Base-by-base conservation (phyloP, 2,888 invertebrate genomes). In the Troides aeacus region DNA sequence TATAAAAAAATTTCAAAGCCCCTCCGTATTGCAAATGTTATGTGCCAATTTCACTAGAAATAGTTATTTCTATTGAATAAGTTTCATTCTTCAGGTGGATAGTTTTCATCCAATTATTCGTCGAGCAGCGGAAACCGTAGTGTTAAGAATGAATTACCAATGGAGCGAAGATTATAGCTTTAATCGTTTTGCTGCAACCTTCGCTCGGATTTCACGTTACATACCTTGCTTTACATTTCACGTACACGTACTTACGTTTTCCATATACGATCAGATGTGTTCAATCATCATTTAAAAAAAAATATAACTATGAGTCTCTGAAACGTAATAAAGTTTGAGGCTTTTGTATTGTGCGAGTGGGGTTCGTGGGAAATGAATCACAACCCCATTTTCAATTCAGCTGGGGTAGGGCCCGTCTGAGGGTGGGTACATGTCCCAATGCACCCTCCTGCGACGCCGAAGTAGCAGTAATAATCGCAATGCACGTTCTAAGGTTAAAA, bases 341-440 rank as follows among this genome's bases (percentile, higher is more conserved):
- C 83, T 82, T 86, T 83, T 80, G 86, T 84, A 79, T 79, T 75
- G 79, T 81, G 80, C 77, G 78, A 79, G 80, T 80, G 80, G 85
- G 83, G 87, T 86, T 85, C 86, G 88, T 90, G 90, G 87, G 91
- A 91, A 91, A 90, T 90, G 91, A 92, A 90, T 91, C 91, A 90
- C 90, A 87, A 91, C 90, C 92, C 92, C 86, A 89, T 88, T 89
- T 90, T 88, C 88, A 89, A 88, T 89, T 87, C 87, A 77, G 79
- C 81, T 78, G 86, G 90, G 89, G 86, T 82, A 84, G 79, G 79
- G 78, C 78, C 80, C 81, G 81, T 79, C 81, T 76, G 81, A 79
- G 82, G 84, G 82, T 81, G 83, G 82, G 83, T 78, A 80, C 80
- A 78, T 79, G 82, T 77, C 80, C 79, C 82, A 78, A 74, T 83